Evolutionary conservation across 2,113 vertebrate species (phyloP), one percentile per base, ranked within the genome.

Genomic region (Coptodon rendalli): DNA sequence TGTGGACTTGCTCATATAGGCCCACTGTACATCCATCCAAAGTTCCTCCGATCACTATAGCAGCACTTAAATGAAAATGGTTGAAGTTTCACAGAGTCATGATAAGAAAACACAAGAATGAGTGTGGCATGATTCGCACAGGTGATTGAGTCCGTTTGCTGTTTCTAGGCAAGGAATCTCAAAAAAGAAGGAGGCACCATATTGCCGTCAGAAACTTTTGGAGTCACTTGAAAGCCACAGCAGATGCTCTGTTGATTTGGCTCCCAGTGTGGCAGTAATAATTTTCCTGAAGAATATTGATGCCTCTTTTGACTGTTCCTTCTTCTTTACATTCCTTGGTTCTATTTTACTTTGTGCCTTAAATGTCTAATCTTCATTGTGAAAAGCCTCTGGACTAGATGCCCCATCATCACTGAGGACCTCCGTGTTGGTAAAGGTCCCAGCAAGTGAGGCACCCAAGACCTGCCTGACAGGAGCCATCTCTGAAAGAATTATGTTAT

Each of bases 401-500:
- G 95, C 96, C 1, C 95, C 95, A 0, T 98, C 96, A 45, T 98
- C 96, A 40, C 96, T 97, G 45, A 99, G 97, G 43, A 96, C 96
- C 93, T 98, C 98, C 61, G 95, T 96, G 89, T 99, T 99, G 80
- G 95, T 97, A 94, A 99, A 99, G 14, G 97, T 98, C 40, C 97
- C 97, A 68, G 96, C 97, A 80, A 98, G 91, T 50, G 97, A 96
- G 13, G 97, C 80, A 63, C 96, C 97, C 68, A 97, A 96, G 3
- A 94, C 95, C 45, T 97, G 97, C 8, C 93, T 97, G 91, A 99
- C 98, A 0, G 98, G 98, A 7, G 97, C 97, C 82, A 99, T 96
- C 96, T 99, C 98, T 0, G 98, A 97, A 83, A 99, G 94, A 81
- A 96, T 97, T 91, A 99, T 99, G 92, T 98, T 98, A 91, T 99